Evolutionary conservation across 2,113 vertebrate genomes (phyloP).

Genomic region (Aspiorhynchus laticeps): DNA sequence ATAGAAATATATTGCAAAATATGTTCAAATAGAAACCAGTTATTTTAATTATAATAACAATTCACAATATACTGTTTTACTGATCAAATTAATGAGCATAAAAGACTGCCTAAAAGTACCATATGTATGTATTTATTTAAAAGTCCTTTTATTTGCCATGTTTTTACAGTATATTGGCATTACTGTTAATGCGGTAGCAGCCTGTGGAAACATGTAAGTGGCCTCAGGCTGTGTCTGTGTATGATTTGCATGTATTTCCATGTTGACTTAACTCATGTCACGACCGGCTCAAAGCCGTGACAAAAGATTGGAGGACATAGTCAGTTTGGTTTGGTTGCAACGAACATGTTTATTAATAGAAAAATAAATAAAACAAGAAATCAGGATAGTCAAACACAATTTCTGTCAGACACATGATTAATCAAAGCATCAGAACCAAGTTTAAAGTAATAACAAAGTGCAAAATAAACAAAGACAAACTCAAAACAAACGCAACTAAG

Average conservation of each 20-base stretch:
- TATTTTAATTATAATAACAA: not conserved
- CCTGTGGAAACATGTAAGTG: not conserved
- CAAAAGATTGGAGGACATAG: no score
- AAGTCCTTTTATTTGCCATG: not conserved
- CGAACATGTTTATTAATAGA: no score
- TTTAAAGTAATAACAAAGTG: no score
- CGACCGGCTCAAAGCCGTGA: no score
- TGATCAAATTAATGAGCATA: not conserved
- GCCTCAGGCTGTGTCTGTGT: not conserved
- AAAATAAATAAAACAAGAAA: no score
- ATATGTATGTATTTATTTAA: not conserved
- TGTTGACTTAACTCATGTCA: not conserved
- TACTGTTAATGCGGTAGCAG: not conserved
- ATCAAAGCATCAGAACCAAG: no score
- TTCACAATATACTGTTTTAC: not conserved
- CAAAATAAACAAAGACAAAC: not conserved
- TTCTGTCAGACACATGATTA: no score
- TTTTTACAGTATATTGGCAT: not conserved
- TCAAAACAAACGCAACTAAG: not conserved
- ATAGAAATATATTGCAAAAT: no score
- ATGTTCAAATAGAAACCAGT: no score
- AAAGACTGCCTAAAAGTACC: not conserved
- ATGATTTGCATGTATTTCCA: constrained; percentile 14
- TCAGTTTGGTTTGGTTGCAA: no score
- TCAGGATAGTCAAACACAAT: no score